These are phyloP conservation scores for Zhuqinia jingwanae DNA, from an alignment of 2,888 invertebrate species.

Conservation along the genomic window DNA sequence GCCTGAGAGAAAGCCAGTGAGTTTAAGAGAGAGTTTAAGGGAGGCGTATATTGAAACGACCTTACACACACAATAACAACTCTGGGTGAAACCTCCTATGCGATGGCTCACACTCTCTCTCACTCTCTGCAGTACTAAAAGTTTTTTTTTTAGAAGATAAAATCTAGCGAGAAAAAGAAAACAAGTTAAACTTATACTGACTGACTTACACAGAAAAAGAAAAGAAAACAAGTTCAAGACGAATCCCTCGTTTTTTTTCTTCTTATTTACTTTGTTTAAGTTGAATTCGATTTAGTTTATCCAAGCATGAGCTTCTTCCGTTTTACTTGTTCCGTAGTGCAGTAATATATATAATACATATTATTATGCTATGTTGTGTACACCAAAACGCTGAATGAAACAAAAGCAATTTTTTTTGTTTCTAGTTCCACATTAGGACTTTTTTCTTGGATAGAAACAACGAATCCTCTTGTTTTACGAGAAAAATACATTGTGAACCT, in stretches of 20 bases:
- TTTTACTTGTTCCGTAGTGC: neutral
- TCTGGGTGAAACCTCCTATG: no score
- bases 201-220: conserved; percentile 28
- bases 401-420: no score
- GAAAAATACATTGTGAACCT: no score
- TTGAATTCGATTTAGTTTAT: conserved; percentile 47
- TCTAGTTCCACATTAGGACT: no score
- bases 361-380: no score
- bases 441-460: no score
- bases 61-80: neutral
- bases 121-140: neutral
- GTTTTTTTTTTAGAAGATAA: conserved; percentile 19
- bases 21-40: neutral
- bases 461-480: no score
- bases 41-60: neutral
- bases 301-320: conserved; percentile 41
- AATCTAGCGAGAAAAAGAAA: conserved; percentile 27
- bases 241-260: conserved; percentile 15
- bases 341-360: no score
- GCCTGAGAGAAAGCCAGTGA: neutral
- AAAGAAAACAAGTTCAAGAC: conserved; percentile 40
- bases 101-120: neutral
- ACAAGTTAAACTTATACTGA: conserved; percentile 42
- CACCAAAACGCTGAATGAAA: no score
- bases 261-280: conserved; percentile 33